Evolutionary conservation across 1,140 invertebrate species (phyloP), one percentile per base, ranked within the genome.

Genomic region (Proales similis): DNA sequence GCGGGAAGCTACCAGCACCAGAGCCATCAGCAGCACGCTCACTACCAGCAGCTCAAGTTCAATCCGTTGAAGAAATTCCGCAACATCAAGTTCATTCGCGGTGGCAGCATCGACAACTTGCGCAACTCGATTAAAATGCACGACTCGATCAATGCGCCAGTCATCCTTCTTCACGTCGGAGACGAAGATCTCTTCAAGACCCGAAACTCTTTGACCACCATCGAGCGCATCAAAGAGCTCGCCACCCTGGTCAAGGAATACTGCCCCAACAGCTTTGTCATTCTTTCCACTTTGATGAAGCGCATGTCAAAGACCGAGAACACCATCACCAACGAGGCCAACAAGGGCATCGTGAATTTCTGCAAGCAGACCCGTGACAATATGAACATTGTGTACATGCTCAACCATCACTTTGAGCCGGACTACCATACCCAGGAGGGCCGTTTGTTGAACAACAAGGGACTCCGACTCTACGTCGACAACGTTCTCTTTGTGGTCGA

Each of bases 161-260:
- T 57, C 27, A 29, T 57, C 12, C 27, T 57, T 14, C 17, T 57
- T n/a, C 51, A 57, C 17, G 51, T 57, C n/a, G 33, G 51, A 1
- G 36, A 42, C 27, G 51, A 57, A 42, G 51, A 57, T 57, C 45
- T 57, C 26, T 57, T 57, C 19, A 42, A 57, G n/a, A 57, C 51
- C 9, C 33, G 51, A 6, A 42, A 57, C 36, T 57, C 51, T 4
- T 9, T 14, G 7, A 57, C 27, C 17, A 57, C 51, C 24, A 38
- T 30, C 19, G 49, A 53, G 32, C 32, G 42, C 32, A 53, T 53
- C 26, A 53, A 38, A 20, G 32, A 53, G 17, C 27, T 53, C 22
- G 19, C 32, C 17, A 53, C 49, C n/a, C 42, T 53, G 49, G 33
- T 53, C 20, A 32, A 27, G 7, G 49, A 53, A 24, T 53, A 53